Evolutionary conservation across 2,113 vertebrate species (phyloP), one percentile per base, ranked within the genome.

Genomic region (Chrysemys picta): DNA sequence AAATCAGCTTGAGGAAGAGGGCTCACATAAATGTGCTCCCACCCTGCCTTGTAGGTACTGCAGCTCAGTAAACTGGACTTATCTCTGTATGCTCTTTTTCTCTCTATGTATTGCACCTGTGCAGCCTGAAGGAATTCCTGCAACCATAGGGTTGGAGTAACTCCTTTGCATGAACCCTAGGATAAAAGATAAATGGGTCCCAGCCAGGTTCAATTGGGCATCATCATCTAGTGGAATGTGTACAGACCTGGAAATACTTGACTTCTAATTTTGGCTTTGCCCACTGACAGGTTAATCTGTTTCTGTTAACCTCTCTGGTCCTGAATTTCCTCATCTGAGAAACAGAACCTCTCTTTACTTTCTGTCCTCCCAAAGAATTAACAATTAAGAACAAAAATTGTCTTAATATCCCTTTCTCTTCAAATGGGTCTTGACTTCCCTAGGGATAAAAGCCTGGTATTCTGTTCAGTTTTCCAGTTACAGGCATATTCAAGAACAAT

Each of bases 401-500:
- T 76, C 21, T 38, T 45, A 76, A 8, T 78, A 47, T 9, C 22
- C 82, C 75, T 11, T 82, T 89, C n/a, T 82, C 54, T 57, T 91
- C 75, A 82, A 38, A 59, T 80, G 81, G 79, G 9, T 82, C 25
- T 82, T 91, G 53, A 50, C 50, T 84, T 91, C 14, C 24, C 84
- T 53, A 14, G 22, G 6, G 11, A 4, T 6, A 35, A 3, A 78
- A 90, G 82, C 65, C 3, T 80, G 87, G 54, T 84, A 35, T 21
- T 90, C 57, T 87, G 3, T 80, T 85, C 82, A 76, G 38, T 93
- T 65, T 80, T 90, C 85, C 24, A 19, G 4, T 85, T 47, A 24
- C 56, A 94, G 85, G 8, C 72, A 16, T 90, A 31, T 81, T 95
- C 93, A 53, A 91, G 75, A 90, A 79, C 81, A 88, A 52, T 11